Evolutionary conservation across 2,113 vertebrate genomes (phyloP), one percentile per base, ranked within the genome.

Genomic region (Colossoma macropomum): DNA sequence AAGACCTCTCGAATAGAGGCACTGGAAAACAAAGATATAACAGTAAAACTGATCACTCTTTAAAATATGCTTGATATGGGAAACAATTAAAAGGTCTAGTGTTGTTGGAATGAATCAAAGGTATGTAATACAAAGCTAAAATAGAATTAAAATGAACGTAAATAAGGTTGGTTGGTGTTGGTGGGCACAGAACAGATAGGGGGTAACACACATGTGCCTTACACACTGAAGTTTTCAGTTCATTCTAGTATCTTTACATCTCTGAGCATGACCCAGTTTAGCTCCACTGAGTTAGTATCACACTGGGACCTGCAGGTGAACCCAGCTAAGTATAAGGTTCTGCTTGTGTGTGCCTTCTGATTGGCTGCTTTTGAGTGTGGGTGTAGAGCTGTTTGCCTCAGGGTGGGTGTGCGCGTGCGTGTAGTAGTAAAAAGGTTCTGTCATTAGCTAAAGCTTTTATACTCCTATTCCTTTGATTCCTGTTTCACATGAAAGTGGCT

Each of bases 361-460:
- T 79, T 23, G 63, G 52, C 48, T 11, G 81, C 78, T 89, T 89
- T 91, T 81, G 85, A 90, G 84, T 86, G 16, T 32, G 1, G 85
- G 65, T 85, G 80, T 86, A 84, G 77, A 85, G 75, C 23, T 16
- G 59, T n/a, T 34, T 25, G 52, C 70, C 76, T 23, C 12, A 50
- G 60, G 13, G 28, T 76, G 78, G 81, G 79, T 72, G 75, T 11
- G 5, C 10, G 62, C 52, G 41, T 15, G 28, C 71, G 76, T 84
- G 79, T 72, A 72, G 80, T 62, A 71, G 75, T 34, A 38, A 45
- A 56, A 30, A 66, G 52, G 69, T 83, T 87, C 87, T 87, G 85
- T 92, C 79, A 92, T 90, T 91, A 91, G 59, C 84, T 84, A 13
- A 74, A 89, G 54, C 76, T 84, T 86, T 86, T 87, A 77, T 87